Evolutionary conservation across 2,888 invertebrate species (phyloP), one percentile per base, ranked within the genome.

Genomic region (Matsumyia berberina): DNA sequence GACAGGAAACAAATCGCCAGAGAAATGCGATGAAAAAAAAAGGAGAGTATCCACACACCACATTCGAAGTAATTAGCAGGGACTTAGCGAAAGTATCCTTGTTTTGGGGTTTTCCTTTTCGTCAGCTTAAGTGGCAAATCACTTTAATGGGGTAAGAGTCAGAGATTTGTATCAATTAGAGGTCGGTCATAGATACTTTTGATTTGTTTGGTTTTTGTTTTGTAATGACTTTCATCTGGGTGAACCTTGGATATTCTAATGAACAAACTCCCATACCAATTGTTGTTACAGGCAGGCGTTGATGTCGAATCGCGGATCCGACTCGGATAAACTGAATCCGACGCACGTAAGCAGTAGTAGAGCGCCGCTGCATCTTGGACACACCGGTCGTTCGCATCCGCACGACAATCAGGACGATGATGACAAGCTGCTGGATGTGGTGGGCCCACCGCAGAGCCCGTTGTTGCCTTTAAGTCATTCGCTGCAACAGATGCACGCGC

Each of bases 341-440:
- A 95, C 92, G 88, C 93, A 90, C 91, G 93, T 87, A 93, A 93
- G 91, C 92, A 93, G 90, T 91, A 90, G 91, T 19, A 89, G 91
- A 37, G 91, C 92, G 15, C 91, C 92, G 11, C 81, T 91, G 19
- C 91, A 91, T 81, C 87, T 92, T 87, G 92, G 90, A 37, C 92
- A 91, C 67, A 92, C 91, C 24, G 91, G 91, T 11, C 89, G 92
- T 42, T 90, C 91, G 83, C 89, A 89, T 29, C 90, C 90, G 3
- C 90, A 91, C 64, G 90, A 91, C 87, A 90, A 89, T 88, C 93
- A 94, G 88, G 96, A 96, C 86, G 97, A 97, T 88, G 97, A 97
- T 81, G 97, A 97, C 91, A 95, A 96, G 89, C 93, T 96, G 29
- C 92, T 97, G 89, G 97, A 97, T 91, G 97, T 97, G 24, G 97